Evolutionary conservation across 2,113 vertebrate species (phyloP).

Genomic region (Raphicerus campestris): DNA sequence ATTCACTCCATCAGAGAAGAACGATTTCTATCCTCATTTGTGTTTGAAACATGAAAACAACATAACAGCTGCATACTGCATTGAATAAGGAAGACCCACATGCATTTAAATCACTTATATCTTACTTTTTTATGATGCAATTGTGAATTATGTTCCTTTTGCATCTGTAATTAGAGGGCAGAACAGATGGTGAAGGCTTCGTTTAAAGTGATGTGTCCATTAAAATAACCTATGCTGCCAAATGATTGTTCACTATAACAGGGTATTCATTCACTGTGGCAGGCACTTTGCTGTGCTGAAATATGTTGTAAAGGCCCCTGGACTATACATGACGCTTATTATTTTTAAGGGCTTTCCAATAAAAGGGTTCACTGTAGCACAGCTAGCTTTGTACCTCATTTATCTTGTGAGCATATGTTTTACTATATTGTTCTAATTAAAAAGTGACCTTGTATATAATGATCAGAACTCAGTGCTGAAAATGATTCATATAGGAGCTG

Average conservation of each 20-base stretch:
- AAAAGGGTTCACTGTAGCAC: slow-evolving; percentile 67
- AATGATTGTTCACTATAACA: slow-evolving; percentile 84
- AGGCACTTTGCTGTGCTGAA: slow-evolving; percentile 77
- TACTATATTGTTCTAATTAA: slow-evolving; percentile 77
- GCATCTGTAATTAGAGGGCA: slow-evolving; percentile 91
- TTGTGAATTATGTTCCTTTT: slow-evolving; percentile 84
- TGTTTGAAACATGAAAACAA: slow-evolving; percentile 87
- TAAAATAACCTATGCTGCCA: slow-evolving; percentile 89
- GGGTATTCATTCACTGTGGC: slow-evolving; percentile 78
- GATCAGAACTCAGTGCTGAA: slow-evolving; percentile 68
- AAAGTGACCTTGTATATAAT: slow-evolving; percentile 79
- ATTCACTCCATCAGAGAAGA: slow-evolving; percentile 75
- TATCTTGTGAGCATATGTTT: slow-evolving; percentile 76
- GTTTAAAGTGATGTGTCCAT: slow-evolving; percentile 90
- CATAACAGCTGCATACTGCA: slow-evolving; percentile 87
- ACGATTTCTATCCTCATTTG: slow-evolving; percentile 83
- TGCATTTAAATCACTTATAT: slow-evolving; percentile 92
- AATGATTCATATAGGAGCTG: slow-evolving; percentile 61
- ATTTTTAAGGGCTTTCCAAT: slow-evolving; percentile 79
- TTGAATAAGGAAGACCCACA: slow-evolving; percentile 89
- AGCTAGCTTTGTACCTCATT: slow-evolving; percentile 72
- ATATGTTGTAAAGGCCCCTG: slow-evolving; percentile 74
- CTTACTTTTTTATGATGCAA: slow-evolving; percentile 85
- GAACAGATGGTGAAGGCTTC: slow-evolving; percentile 88
- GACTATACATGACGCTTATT: slow-evolving; percentile 79